Evolutionary conservation across 1,140 invertebrate genomes (phyloP).

Genomic region (Eulimnadia texana): DNA sequence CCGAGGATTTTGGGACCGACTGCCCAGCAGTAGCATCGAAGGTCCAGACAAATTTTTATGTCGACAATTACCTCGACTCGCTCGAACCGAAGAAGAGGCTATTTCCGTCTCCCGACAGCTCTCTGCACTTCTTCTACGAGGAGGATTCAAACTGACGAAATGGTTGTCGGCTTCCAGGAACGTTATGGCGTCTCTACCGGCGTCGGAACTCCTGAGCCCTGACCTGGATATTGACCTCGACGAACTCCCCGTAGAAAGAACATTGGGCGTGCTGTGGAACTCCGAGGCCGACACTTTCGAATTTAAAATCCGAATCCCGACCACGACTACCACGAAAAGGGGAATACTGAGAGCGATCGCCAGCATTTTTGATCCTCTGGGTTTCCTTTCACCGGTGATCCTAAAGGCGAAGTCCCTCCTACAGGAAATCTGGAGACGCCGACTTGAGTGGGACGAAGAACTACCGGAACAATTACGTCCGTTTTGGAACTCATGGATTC

Average conservation of each 20-base stretch:
- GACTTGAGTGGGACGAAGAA: constrained; percentile 30
- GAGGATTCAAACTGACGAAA: constrained; percentile 7
- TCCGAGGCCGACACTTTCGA: background rate
- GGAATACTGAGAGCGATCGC: constrained; percentile 23
- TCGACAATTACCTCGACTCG: constrained; percentile 13
- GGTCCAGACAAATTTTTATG: constrained; percentile 4
- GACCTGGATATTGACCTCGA: constrained; percentile 16
- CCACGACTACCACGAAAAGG: constrained; percentile 14
- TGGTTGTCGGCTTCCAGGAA: constrained; percentile 3
- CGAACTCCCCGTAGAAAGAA: background rate
- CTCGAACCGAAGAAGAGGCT: constrained; percentile 3
- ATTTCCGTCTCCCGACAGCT: background rate
- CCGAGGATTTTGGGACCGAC: background rate
- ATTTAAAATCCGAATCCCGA: background rate
- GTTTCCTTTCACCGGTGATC: constrained; percentile 27
- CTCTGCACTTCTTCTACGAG: background rate
- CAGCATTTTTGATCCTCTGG: constrained; percentile 32
- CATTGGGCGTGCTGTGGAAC: background rate
- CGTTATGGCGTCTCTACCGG: background rate
- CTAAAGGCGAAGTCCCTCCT: constrained; percentile 30
- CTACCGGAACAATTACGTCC: constrained; percentile 20
- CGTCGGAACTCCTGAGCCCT: background rate
- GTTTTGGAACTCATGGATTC: constrained; percentile 12
- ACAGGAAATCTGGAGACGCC: constrained; percentile 29
- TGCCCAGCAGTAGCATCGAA: constrained; percentile 3